Evolutionary conservation across 30 jellyfish, hydroid and myxozoan genomes (phyloP), one percentile per base, ranked within the genome.

Genomic region (Nemopilema nomurai): DNA sequence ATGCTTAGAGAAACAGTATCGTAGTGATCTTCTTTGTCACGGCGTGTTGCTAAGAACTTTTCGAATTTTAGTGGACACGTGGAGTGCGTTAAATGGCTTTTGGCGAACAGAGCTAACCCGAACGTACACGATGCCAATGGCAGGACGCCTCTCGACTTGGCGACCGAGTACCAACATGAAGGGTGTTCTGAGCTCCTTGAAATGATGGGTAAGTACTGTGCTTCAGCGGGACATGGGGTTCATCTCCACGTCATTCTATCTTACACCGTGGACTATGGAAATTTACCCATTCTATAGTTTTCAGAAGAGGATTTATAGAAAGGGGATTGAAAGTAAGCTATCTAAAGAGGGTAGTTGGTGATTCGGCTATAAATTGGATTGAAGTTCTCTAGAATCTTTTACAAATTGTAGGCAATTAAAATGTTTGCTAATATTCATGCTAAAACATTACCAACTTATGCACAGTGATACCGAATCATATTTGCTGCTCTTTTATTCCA

Each of bases 41-140:
- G n/a, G n/a, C n/a, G n/a, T n/a, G n/a, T n/a, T n/a, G n/a, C n/a
- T n/a, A 41, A 41, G 57, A 6, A 3, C 13, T 41, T 41, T 41
- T 41, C 57, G 13, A 41, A 21, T 72, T 86, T 17, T 50, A 94
- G 99, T 83, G 99, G 99, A 18, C 99, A 94, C 77, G 88, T 94
- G 57, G 99, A 89, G 65, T 94, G 99, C 72, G 97, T 94, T 72
- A 94, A 90, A 71, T 94, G 99, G 99, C 82, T 94, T 41, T 84
- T 94, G 28, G 92, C 97, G 4, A 94, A 94, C 77, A 88, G 97
- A 16, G 99, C 99, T 0, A 86, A 90, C 51, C 84, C 79, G 19
- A 87, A 86, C 24, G 90, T 89, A 24, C 67, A 69, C 21, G 97
- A 90, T 76, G 28, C 69, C 16, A 69, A 80, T 51, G 99, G 90